Evolutionary conservation across 2,888 invertebrate genomes (phyloP).

Genomic region (Quadriops clusia): DNA sequence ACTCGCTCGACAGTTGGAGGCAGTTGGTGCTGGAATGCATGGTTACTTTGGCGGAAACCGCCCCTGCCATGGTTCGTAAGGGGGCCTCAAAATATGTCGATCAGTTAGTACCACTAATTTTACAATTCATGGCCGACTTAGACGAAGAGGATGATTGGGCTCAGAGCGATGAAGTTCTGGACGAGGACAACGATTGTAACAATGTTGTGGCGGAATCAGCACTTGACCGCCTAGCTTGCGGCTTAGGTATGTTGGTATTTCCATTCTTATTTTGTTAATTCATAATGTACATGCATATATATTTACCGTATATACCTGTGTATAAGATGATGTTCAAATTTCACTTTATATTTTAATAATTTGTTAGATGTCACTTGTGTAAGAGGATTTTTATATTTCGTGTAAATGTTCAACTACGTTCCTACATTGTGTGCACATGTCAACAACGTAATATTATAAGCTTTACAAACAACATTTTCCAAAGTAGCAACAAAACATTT

Average conservation of each 20-base stretch:
- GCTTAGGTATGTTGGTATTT: conserved; percentile 55
- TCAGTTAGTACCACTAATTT: conserved; percentile 67
- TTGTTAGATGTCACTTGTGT: no score
- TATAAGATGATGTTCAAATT: conserved; percentile 17
- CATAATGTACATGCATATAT: conserved; percentile 2
- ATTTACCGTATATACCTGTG: conserved; percentile 1
- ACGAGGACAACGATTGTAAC: conserved; percentile 91
- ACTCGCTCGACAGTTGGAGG: conserved; percentile 70
- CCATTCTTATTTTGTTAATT: conserved; percentile 6
- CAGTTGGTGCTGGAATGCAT: conserved; percentile 82
- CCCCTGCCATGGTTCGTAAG: conserved; percentile 93
- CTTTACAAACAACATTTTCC: no score
- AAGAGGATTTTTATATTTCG: no score
- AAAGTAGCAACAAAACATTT: no score
- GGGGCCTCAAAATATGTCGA: conserved; percentile 75
- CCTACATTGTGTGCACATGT: no score
- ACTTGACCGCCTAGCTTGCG: conserved; percentile 93
- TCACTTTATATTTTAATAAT: no score
- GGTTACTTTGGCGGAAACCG: conserved; percentile 79
- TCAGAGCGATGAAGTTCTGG: conserved; percentile 71
- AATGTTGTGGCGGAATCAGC: conserved; percentile 94
- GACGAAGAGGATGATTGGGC: conserved; percentile 89
- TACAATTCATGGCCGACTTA: conserved; percentile 90
- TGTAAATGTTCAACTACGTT: no score
- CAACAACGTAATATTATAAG: no score